Evolutionary conservation across 2,888 invertebrate species (phyloP).

Genomic region (Trachelus troglodyta): DNA sequence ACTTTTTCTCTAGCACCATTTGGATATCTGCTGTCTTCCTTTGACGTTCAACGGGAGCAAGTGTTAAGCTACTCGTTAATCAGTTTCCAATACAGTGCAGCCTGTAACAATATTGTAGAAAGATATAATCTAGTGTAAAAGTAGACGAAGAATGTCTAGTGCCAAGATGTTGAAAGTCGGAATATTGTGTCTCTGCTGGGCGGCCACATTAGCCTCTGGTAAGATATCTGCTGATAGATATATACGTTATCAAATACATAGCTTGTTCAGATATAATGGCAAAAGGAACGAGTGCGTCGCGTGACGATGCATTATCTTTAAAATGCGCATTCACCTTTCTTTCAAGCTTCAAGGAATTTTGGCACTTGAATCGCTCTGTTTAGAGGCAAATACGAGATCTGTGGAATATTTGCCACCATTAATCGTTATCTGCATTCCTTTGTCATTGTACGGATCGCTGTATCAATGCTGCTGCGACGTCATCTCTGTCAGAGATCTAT

Average conservation of each 20-base stretch:
- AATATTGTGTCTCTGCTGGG: not conserved
- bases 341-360: not conserved
- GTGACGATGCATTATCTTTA: conserved; percentile 1
- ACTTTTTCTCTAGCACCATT: not conserved
- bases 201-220: not conserved
- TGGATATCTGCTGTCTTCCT: not conserved
- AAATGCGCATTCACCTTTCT: not conserved
- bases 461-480: not conserved
- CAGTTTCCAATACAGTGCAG: not conserved
- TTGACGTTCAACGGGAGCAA: not conserved
- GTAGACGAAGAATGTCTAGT: not conserved
- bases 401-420: not conserved
- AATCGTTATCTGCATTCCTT: not conserved
- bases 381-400: not conserved
- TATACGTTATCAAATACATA: not conserved
- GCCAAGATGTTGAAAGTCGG: not conserved
- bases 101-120: not conserved
- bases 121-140: not conserved
- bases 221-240: not conserved
- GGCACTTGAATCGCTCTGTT: not conserved
- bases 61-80: not conserved
- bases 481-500: not conserved
- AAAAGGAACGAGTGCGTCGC: not conserved
- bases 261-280: not conserved
- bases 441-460: not conserved